phyloP scores from a whole-genome alignment of 2,113 vertebrate genomes.

The Saiga tatarica region DNA sequence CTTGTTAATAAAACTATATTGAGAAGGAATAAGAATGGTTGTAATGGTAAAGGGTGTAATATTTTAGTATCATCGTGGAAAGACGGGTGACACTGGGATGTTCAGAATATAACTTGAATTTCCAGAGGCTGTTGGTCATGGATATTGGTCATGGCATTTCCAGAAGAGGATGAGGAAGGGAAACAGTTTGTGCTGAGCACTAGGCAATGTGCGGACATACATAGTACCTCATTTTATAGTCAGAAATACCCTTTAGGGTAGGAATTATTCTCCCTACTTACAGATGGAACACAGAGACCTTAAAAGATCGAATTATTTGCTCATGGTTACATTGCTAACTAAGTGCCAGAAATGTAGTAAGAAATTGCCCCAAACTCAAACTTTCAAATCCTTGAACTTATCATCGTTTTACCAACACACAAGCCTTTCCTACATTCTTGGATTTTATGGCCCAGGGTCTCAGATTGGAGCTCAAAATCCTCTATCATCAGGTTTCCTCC shows the following conservation, averaged over 20 bases:
- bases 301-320: neutral
- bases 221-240: neutral
- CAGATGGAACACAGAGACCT: neutral
- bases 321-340: neutral
- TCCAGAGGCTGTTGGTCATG: neutral
- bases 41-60: neutral
- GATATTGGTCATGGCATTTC: neutral
- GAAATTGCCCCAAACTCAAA: neutral
- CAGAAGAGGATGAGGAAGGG: neutral
- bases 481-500: neutral
- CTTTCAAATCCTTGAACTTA: neutral
- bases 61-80: neutral
- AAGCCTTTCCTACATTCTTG: neutral
- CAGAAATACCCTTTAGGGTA: neutral
- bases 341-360: neutral
- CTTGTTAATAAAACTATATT: neutral
- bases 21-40: neutral
- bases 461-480: neutral
- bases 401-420: neutral
- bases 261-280: neutral
- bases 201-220: neutral
- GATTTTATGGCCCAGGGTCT: neutral
- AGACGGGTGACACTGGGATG: neutral
- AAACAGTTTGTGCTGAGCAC: neutral
- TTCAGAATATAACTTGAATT: slow-evolving; percentile 4